Evolutionary conservation across 92 coral and sea anemone species (phyloP), one percentile per base, ranked within the genome.

Genomic region (Palythoa heliodiscus): DNA sequence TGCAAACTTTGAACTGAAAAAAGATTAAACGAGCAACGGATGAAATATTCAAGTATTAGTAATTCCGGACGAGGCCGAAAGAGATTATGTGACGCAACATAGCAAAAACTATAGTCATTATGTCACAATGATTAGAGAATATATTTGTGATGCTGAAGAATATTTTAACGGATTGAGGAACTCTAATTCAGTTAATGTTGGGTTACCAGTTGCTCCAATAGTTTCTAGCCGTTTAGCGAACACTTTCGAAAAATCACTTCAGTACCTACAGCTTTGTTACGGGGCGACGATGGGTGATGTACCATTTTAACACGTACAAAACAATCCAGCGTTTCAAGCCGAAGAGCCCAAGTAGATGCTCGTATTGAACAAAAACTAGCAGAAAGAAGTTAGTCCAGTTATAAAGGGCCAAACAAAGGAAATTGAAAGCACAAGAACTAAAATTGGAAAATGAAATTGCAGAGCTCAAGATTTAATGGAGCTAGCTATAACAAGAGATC

Each of bases 401-500:
- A 20, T 80, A 86, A 68, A 78, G 80, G 16, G 80, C 89, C 60
- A 89, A 86, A 64, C 89, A 80, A 75, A 86, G 89, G 76, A 86
- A 54, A 90, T 43, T 43, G 50, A 43, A 52, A 63, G 92, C 82
- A 87, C 72, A 23, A 24, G 71, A 87, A 73, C 64, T 90, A 66
- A 90, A 22, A 55, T 50, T 87, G 29, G 92, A 90, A 25, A 89
- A 90, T 63, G 75, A 89, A 87, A 89, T 89, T 71, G 88, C 90
- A 22, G 92, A 86, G 92, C 90, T 11, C 85, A 86, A 52, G 92
- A 90, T 20, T 73, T 25, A 0, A 9, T 25, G 43, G 43, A 68
- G 72, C 35, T 68, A 14, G 72, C 72, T 25, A 9, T 38, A 43
- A 43, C 48, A 43, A 43, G 48, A 43, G 48, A 43, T 7, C 48